These are phyloP conservation scores for Pseudocheirus occidentalis DNA, from an alignment of 2,797 vertebrate species.

Conservation along the genomic window DNA sequence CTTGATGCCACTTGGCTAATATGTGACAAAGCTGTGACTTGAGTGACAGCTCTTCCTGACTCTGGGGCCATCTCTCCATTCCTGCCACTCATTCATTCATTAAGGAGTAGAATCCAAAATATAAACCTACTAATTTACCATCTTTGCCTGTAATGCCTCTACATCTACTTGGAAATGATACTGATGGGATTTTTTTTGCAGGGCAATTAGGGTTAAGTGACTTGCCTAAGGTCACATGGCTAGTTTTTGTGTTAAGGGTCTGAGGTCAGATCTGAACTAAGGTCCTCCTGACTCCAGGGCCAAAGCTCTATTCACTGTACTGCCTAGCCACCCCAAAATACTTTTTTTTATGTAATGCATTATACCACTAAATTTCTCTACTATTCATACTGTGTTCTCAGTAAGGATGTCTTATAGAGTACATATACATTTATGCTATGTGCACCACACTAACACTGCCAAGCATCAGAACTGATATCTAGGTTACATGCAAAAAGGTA, in stretches of 20 bases:
- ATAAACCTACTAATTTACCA: conserved; percentile 45
- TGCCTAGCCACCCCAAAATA: background rate
- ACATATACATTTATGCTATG: background rate
- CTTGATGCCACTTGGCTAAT: background rate
- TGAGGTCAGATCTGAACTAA: too few relatives aligned
- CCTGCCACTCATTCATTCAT: background rate
- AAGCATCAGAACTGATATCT: conserved; percentile 43
- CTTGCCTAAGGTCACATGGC: too few relatives aligned
- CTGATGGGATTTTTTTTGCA: too few relatives aligned
- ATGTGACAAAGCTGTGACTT: background rate
- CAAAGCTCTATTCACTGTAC: too few relatives aligned
- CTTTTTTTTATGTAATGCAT: conserved; percentile 39
- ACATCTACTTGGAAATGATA: conserved; percentile 40
- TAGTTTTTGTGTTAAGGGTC: too few relatives aligned
- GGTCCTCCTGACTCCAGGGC: too few relatives aligned
- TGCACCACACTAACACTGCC: background rate
- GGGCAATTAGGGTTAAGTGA: too few relatives aligned
- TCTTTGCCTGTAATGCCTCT: background rate
- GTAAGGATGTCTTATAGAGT: background rate
- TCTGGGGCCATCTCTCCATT: background rate
- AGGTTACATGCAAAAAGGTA: conserved; percentile 3
- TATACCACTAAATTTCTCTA: conserved; percentile 11
- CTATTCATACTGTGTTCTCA: background rate
- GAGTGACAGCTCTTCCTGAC: background rate
- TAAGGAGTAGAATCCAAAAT: background rate